Evolutionary conservation across 2,797 vertebrate species (phyloP), one percentile per base, ranked within the genome.

Genomic region (Cyclura pinguis): DNA sequence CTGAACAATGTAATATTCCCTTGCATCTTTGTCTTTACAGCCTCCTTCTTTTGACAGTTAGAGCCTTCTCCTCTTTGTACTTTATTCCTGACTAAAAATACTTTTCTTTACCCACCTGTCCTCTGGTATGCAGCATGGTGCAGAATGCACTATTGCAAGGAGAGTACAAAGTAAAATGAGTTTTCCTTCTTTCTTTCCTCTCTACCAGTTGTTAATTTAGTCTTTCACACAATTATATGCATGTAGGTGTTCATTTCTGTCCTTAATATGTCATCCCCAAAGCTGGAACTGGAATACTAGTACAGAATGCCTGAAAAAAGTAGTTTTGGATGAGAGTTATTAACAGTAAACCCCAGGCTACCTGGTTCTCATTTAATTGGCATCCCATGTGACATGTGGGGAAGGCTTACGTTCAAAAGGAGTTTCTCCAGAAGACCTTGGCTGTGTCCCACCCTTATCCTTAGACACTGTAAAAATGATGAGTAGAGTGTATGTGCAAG

Each of bases 21-120:
- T 92, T 83, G 42, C 82, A 88, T 90, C 94, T 89, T 91, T 85
- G 52, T 35, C 88, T 76, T 90, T 89, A 91, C 88, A 35, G 80
- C 76, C 80, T 18, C 69, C 38, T 89, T 13, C 85, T 91, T 89
- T 74, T 62, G 87, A 82, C 91, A 85, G 2, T 84, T 83, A 83
- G 69, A 80, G 81, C 72, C 83, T 82, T 0, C 81, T 32, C 35
- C 3, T 90, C 86, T 80, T 89, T 74, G 42, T 85, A 78, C 80
- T 89, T 88, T 77, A 22, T 1, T 29, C 32, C 81, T 85, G 85
- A 80, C 94, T 80, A 91, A 93, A 95, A 76, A 93, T 93, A 32
- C 42, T 80, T 38, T 90, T 50, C n/a, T 9, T 4, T 64, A 32
- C 18, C 16, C 64, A 24, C 42, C 47, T 22, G 6, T 87, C 57